Evolutionary conservation across 2,113 vertebrate genomes (phyloP), one percentile per base, ranked within the genome.

Genomic region (Zapornia atra): DNA sequence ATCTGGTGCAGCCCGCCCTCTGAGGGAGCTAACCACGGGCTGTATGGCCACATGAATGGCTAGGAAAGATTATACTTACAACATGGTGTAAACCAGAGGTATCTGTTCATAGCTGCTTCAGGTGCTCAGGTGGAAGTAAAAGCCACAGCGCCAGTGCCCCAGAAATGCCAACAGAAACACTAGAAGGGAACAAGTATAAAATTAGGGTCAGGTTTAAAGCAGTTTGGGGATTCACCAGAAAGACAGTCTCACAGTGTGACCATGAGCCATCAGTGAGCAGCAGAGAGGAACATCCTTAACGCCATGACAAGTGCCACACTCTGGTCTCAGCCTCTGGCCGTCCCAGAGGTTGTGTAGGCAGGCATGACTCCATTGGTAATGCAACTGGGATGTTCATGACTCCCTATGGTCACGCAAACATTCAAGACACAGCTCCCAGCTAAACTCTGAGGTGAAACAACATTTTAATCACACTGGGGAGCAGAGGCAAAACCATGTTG

Each of bases 1-100:
- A 2, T 24, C 60, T 63, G n/a, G 10, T n/a, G 33, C 53, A 0
- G 0, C 16, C 36, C 66, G 18, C 48, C 60, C 40, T 46, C 70
- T 51, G 24, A 61, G 34, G 38, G n/a, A 93, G 56, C 9, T 53
- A 61, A 22, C 77, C 38, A 29, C 31, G 40, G 42, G n/a, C 63
- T 72, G 28, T 51, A 42, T 26, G 22, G 64, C 44, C 24, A 44
- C 22, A 31, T 29, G 50, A 46, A 46, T 46, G 54, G 17, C n/a
- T 68, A 33, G 29, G 68, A 86, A 68, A 29, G 1, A 40, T 85
- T 50, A 36, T 33, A 12, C 64, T 80, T 82, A 80, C 69, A 63
- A 48, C 15, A 31, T 5, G 17, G 6, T 68, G 24, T 26, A 57
- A 90, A 77, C 13, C 34, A 38, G 29, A 79, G 54, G 26, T 29